These are phyloP conservation scores for Apodemus speciosus DNA, from an alignment of 2,113 vertebrate genomes.

Conservation along the genomic window DNA sequence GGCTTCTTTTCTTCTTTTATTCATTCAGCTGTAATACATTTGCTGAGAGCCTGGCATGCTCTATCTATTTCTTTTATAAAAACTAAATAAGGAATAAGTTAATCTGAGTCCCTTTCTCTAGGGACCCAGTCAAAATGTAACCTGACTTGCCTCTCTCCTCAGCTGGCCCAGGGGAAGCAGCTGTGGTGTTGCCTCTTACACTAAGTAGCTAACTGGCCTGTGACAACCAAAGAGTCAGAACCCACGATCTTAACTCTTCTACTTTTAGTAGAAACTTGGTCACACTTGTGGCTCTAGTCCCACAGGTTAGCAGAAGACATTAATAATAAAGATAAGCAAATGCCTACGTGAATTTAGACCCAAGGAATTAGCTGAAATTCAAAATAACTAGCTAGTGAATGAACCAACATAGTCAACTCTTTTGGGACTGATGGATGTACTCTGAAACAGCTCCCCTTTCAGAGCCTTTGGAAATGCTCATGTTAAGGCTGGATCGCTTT, in stretches of 20 bases:
- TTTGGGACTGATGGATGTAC: neutral
- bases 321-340: neutral
- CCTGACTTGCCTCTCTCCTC: neutral
- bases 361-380: conserved; percentile 13
- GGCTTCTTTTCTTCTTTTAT: neutral
- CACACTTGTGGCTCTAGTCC: neutral
- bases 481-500: conserved; percentile 20
- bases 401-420: neutral
- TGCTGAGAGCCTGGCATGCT: neutral
- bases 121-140: neutral
- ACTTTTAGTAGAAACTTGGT: neutral
- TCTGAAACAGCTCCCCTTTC: conserved; percentile 50
- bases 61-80: neutral
- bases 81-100: neutral
- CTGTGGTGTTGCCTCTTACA: neutral
- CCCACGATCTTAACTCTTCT: neutral
- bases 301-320: neutral
- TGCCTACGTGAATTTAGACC: conserved; percentile 10
- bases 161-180: neutral
- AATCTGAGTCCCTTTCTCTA: neutral
- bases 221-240: neutral
- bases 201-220: neutral
- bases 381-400: conserved; percentile 6
- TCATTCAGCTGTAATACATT: neutral
- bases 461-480: conserved; percentile 12